Evolutionary conservation across 2,113 vertebrate genomes (phyloP).

Genomic region (Podocnemis expansa): DNA sequence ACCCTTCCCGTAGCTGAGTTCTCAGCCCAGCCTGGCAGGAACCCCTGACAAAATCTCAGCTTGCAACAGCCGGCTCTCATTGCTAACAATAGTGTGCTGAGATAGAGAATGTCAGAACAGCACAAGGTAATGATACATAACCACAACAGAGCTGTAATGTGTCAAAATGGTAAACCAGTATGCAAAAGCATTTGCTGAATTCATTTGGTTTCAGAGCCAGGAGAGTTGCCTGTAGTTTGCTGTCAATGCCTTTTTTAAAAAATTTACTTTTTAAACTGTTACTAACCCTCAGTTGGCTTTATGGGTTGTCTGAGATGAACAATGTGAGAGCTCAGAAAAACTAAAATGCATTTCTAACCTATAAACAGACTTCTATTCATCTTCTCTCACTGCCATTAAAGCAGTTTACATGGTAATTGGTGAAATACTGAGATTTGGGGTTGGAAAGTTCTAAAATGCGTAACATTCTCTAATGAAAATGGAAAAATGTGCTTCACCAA

Average conservation of each 20-base stretch:
- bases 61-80: neutral
- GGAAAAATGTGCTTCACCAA: neutral
- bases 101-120: accelerated
- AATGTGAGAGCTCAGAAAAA: neutral
- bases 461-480: neutral
- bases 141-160: neutral
- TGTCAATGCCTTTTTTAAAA: neutral
- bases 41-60: neutral
- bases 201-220: neutral
- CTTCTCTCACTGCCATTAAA: neutral
- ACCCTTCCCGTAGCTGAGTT: neutral
- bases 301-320: neutral
- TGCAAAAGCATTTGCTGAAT: accelerated
- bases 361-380: neutral
- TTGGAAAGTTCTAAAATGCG: neutral
- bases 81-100: accelerated
- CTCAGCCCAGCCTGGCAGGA: neutral
- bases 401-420: accelerated
- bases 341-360: neutral
- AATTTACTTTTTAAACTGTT: neutral
- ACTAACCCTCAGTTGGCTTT: neutral
- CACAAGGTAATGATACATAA: accelerated
- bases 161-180: neutral
- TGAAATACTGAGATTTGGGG: neutral
- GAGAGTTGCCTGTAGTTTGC: accelerated